Percentiles rank a stretch among this genome's conserved stretches.
These are phyloP conservation scores for Ligdia adustata DNA, from an alignment of 2,888 invertebrate species.

Conservation along the genomic window DNA sequence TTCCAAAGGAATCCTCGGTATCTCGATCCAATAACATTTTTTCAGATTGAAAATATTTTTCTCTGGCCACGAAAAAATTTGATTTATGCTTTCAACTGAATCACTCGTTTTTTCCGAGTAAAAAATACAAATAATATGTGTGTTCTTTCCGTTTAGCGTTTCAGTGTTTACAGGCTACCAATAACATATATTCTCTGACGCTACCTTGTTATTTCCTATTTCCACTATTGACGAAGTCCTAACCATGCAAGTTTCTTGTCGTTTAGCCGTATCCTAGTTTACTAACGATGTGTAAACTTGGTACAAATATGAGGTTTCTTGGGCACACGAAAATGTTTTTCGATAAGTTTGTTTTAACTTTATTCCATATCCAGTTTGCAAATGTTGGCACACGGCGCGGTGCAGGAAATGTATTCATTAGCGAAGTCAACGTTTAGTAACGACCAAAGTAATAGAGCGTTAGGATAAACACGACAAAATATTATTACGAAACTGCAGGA, in stretches of 20 bases:
- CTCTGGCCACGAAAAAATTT: conserved; percentile 26
- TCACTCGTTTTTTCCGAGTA: neutral
- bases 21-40: conserved; percentile 54
- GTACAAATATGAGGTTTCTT: neutral
- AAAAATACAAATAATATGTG: too few species aligned
- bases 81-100: conserved; percentile 8
- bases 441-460: conserved; percentile 9
- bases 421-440: conserved; percentile 8
- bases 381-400: conserved; percentile 11
- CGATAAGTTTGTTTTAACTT: conserved; percentile 7
- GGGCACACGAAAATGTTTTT: neutral
- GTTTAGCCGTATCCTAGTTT: neutral
- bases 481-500: too few species aligned
- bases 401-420: conserved; percentile 25
- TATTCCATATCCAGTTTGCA: conserved; percentile 12
- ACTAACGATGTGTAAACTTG: neutral
- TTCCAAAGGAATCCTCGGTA: conserved; percentile 54
- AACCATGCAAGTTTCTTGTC: neutral
- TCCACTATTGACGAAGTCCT: neutral
- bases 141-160: too few species aligned
- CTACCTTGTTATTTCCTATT: too few species aligned
- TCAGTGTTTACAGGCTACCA: too few species aligned
- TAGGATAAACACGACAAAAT: conserved; percentile 13
- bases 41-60: conserved; percentile 53
- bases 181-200: too few species aligned